phyloP scores from a whole-genome alignment of 2,888 invertebrate genomes.

The Ernsta delagoae region DNA sequence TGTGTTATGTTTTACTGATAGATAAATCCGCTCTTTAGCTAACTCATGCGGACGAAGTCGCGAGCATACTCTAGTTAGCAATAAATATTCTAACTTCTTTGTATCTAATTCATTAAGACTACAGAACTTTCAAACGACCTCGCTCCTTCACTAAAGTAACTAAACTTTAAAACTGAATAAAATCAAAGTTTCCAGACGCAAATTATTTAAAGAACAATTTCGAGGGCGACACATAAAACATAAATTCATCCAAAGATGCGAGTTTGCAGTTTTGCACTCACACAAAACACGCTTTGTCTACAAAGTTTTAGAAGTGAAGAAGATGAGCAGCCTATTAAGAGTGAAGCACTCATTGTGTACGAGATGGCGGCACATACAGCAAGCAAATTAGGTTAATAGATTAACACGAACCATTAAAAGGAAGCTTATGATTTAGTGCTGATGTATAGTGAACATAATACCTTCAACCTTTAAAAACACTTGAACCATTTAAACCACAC shows the following conservation, averaged over 20 bases:
- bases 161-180: neutral
- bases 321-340: slow-evolving; percentile 11
- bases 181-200: slow-evolving; percentile 7
- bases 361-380: slow-evolving; percentile 7
- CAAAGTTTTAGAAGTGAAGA: slow-evolving; percentile 15
- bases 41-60: no score
- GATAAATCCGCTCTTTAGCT: no score
- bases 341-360: slow-evolving; percentile 11
- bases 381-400: slow-evolving; percentile 29
- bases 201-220: slow-evolving; percentile 10
- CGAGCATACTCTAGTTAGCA: no score
- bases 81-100: no score
- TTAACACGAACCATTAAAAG: slow-evolving; percentile 17
- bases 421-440: slow-evolving; percentile 7
- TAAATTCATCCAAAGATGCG: neutral
- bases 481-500: no score
- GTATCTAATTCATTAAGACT: neutral
- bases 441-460: neutral
- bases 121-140: neutral
- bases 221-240: slow-evolving; percentile 4
- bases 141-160: neutral
- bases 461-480: neutral
- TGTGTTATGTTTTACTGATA: no score
- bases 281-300: slow-evolving; percentile 11
- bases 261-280: slow-evolving; percentile 7